phyloP scores from a whole-genome alignment of 2,113 vertebrate species.

The Bambusicola thoracicus region DNA sequence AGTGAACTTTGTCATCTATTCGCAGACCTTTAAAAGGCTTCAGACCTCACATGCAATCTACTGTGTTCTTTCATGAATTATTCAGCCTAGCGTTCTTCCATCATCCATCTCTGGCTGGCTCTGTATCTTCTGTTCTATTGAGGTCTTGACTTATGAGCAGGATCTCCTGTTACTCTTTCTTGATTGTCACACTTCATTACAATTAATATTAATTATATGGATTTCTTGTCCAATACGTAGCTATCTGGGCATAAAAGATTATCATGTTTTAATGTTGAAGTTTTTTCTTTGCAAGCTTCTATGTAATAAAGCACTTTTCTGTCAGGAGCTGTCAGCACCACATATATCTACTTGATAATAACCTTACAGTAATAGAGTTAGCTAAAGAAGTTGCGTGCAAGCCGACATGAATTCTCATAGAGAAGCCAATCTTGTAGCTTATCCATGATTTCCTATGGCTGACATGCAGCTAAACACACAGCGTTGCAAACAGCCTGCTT shows the following conservation, averaged over 20 bases:
- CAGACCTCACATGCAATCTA: neutral
- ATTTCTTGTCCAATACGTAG: slow-evolving; percentile 1
- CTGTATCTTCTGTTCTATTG: neutral
- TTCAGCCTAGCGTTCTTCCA: slow-evolving; percentile 34
- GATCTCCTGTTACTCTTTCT: slow-evolving; percentile 37
- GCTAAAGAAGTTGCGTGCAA: slow-evolving; percentile 42
- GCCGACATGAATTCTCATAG: slow-evolving; percentile 33
- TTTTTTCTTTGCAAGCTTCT: slow-evolving; percentile 53
- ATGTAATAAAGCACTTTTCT: slow-evolving; percentile 44
- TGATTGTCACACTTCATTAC: slow-evolving; percentile 46
- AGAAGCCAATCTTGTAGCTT: slow-evolving; percentile 41
- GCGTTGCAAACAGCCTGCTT: slow-evolving; percentile 60
- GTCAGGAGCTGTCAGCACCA: slow-evolving; percentile 64
- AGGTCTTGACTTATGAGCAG: slow-evolving; percentile 28
- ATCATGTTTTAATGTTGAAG: neutral
- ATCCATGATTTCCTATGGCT: slow-evolving; percentile 45
- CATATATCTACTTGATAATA: slow-evolving; percentile 57
- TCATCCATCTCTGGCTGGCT: slow-evolving; percentile 28
- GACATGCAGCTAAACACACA: slow-evolving; percentile 47
- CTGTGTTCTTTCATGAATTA: slow-evolving; percentile 41
- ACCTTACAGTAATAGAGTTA: slow-evolving; percentile 36
- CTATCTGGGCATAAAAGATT: slow-evolving; percentile 30
- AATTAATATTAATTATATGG: slow-evolving; percentile 50
- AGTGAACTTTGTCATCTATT: slow-evolving; percentile 11
- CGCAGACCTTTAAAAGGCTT: slow-evolving; percentile 10